Base-by-base conservation (phyloP, 2,113 vertebrate genomes). In the Silurus meridionalis region DNA sequence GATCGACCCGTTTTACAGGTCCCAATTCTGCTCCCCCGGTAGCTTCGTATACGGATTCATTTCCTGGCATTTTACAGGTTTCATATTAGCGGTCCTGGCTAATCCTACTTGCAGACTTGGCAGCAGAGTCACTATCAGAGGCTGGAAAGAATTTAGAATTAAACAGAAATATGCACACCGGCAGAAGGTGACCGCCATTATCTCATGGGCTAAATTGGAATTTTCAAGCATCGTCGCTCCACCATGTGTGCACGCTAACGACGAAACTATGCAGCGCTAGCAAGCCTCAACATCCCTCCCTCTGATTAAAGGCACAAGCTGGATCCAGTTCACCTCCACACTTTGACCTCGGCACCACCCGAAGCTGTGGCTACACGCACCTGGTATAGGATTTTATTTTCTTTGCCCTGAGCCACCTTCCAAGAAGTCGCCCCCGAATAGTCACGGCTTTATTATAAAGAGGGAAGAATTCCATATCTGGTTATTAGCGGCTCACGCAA, bases 321-420 rank as follows among this genome's bases (percentile, higher is more conserved):
- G 87, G 89, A 89, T 85, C 77, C 85, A 55, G 23, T n/a, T 94
- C 92, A 94, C 93, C 93, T 94, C 84, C 93, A 91, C 93, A 92
- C 93, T 91, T 87, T 94, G 94, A 94, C 94, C 93, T 90, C 90
- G 88, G 91, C 91, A 88, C 89, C 91, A 91, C 90, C 90, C 89
- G 63, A 84, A 85, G 90, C 89, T 90, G 82, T 91, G 90, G 91
- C 88, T 89, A 83, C 82, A 86, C 90, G 90, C 94, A 95, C 94
- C 94, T 94, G 94, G 94, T 93, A 91, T 57, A 37, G 11, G 83
- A 82, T 87, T 92, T 93, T 89, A 92, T 89, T 83, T 88, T 90
- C 88, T 85, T 87, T 89, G 91, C 93, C 91, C 75, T 85, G 87
- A 92, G 91, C 90, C 88, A 84, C 88, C 89, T 89, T 92, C 92